Percentiles rank a stretch among this genome's conserved stretches.
These are phyloP conservation scores for Petrosia ficiformis DNA, from an alignment of 37 sponge, comb jelly and placozoan genomes.

Conservation along the genomic window DNA sequence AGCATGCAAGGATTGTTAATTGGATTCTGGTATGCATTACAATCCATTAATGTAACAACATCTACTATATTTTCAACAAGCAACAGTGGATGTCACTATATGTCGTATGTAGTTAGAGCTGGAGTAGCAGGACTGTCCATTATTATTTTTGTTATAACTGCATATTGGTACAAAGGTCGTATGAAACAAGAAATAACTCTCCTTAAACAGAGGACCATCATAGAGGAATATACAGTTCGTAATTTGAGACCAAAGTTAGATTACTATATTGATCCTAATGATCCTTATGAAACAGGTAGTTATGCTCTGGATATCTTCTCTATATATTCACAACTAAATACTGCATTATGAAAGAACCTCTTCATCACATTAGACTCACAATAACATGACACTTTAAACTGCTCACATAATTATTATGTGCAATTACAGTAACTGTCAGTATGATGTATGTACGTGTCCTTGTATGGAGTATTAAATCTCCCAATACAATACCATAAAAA, in stretches of 20 bases:
- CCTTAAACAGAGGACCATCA: neutral
- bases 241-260: neutral
- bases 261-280: neutral
- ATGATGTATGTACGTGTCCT: too few species aligned
- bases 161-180: neutral
- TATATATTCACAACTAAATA: neutral
- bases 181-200: neutral
- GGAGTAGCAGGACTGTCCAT: neutral
- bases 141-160: neutral
- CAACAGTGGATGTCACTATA: neutral
- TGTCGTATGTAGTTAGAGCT: neutral
- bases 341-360: too few species aligned
- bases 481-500: too few species aligned
- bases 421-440: too few species aligned
- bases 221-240: neutral
- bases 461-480: too few species aligned
- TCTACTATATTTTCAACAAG: neutral
- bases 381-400: too few species aligned
- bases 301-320: neutral
- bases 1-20: constrained; percentile 11
- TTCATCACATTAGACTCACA: too few species aligned
- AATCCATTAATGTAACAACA: neutral
- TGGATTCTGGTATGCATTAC: constrained; percentile 2
- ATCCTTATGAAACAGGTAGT: neutral
- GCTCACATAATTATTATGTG: too few species aligned